Conservation (phyloP, 1,140 invertebrate genomes). For the Tachypleus tridentatus region DNA sequence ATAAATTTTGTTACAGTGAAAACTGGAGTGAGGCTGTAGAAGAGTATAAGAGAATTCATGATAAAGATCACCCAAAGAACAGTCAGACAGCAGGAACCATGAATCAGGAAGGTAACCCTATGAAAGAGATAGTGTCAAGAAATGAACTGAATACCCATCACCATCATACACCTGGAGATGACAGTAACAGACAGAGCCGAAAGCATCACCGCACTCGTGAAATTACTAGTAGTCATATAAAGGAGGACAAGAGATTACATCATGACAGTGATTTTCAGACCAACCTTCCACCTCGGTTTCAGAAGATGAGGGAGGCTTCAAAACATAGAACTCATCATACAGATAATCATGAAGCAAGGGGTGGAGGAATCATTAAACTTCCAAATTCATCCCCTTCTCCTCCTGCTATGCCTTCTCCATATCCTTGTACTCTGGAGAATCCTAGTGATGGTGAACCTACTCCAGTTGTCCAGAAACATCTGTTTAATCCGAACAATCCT, state of each 20-base stretch:
- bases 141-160: too few species aligned
- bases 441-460: slow-evolving; percentile 23
- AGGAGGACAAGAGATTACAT: not conserved
- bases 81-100: not conserved
- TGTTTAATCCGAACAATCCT: slow-evolving; percentile 57
- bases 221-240: not conserved
- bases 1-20: too few species aligned
- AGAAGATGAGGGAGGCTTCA: slow-evolving; percentile 5
- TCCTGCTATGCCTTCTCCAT: not conserved
- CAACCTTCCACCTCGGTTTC: slow-evolving; percentile 13
- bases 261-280: not conserved
- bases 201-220: too few species aligned
- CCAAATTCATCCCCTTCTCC: slow-evolving; percentile 3
- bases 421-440: slow-evolving; percentile 4
- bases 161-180: too few species aligned
- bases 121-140: not conserved
- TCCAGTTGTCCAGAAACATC: slow-evolving; percentile 36
- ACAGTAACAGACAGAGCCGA: too few species aligned
- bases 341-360: not conserved
- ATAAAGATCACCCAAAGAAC: too few species aligned
- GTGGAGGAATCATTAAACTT: slow-evolving; percentile 14
- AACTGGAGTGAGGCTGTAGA: too few species aligned
- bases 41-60: too few species aligned
- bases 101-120: not conserved
- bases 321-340: not conserved